Percentiles rank a stretch among this genome's conserved stretches.
Conservation (phyloP, 1,140 invertebrate species). For the Oscheius sp. region DNA sequence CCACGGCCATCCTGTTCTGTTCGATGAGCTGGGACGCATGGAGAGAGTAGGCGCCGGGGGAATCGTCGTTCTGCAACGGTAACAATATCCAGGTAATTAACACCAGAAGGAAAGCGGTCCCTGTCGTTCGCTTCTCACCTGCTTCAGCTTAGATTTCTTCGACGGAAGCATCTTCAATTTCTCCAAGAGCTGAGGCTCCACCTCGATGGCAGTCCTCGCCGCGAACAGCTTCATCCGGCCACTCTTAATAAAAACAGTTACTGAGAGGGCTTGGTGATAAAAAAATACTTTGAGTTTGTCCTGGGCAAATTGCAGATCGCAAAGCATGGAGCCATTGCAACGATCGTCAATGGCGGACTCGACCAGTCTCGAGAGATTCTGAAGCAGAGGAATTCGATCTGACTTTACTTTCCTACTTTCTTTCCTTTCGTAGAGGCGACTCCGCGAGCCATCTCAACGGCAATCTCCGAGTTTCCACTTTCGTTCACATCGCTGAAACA, state of each 20-base stretch:
- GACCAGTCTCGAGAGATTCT: conserved; percentile 4
- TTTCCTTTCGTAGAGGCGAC: too few relatives aligned
- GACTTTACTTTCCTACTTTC: too few relatives aligned
- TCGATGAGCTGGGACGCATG: conserved; percentile 14
- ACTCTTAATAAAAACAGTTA: too few relatives aligned
- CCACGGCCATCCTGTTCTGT: background rate
- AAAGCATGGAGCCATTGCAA: conserved; percentile 3
- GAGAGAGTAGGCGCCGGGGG: conserved; percentile 27
- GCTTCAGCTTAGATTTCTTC: conserved; percentile 4
- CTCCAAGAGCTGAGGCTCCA: conserved; percentile 16
- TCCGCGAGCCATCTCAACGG: too few relatives aligned
- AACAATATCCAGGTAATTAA: background rate
- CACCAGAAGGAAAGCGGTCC: background rate
- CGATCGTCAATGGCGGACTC: background rate
- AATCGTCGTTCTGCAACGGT: conserved; percentile 6
- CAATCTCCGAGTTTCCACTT: too few relatives aligned
- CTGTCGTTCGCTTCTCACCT: background rate
- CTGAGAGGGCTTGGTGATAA: too few relatives aligned
- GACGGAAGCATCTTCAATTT: background rate
- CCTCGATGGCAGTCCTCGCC: conserved; percentile 31
- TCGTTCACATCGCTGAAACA: too few relatives aligned
- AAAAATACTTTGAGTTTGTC: background rate
- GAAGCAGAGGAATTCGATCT: too few relatives aligned
- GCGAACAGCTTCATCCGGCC: conserved; percentile 32
- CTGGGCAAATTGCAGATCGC: background rate